Evolutionary conservation across 1,140 invertebrate genomes (phyloP).

Genomic region (Papilio dardanus): DNA sequence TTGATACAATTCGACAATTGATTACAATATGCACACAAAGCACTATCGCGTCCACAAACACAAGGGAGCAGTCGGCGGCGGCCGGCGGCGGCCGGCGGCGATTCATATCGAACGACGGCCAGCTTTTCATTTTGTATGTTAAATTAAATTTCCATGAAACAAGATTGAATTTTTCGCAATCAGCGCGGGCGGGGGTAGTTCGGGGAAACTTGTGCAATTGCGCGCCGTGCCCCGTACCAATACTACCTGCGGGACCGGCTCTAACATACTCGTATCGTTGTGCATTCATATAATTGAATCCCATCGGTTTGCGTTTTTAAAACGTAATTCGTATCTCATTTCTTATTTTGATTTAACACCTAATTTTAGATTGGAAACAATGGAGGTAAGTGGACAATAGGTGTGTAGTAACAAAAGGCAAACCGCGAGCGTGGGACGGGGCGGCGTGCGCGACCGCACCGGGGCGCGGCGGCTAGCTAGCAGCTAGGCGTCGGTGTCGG

Average conservation of each 20-base stretch:
- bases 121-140: conserved; percentile 82
- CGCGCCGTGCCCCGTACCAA: conserved; percentile 43
- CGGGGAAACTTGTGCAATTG: conserved; percentile 67
- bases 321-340: not conserved
- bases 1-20: conserved; percentile 80
- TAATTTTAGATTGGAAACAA: conserved; percentile 7
- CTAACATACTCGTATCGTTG: conserved; percentile 18
- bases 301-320: not conserved
- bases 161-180: conserved; percentile 82
- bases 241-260: not conserved
- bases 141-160: conserved; percentile 82
- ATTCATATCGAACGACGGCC: conserved; percentile 77
- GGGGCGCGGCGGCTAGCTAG: conserved; percentile 61
- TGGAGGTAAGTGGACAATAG: conserved; percentile 13
- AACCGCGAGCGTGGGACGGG: conserved; percentile 43
- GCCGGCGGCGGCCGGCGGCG: conserved; percentile 63
- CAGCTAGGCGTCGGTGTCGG: conserved; percentile 53
- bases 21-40: conserved; percentile 81
- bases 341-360: not conserved
- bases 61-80: conserved; percentile 70
- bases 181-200: conserved; percentile 67
- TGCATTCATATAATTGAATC: conserved; percentile 1
- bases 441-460: conserved; percentile 51
- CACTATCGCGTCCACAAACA: conserved; percentile 78
- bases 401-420: conserved; percentile 46